Evolutionary conservation across 2,888 invertebrate species (phyloP), one percentile per base, ranked within the genome.

Genomic region (Zhuqinia jingwanae): DNA sequence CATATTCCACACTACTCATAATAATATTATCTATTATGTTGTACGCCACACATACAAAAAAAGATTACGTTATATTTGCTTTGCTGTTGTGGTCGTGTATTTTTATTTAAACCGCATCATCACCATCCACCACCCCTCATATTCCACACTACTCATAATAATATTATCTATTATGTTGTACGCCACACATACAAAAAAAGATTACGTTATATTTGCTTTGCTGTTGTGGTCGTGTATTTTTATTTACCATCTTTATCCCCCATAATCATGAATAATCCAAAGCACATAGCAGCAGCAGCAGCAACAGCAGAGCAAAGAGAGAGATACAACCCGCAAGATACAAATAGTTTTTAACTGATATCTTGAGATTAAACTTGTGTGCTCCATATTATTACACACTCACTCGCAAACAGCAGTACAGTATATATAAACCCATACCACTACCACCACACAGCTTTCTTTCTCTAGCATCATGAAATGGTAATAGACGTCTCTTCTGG

Each of bases 341-440:
- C 78, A 78, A 79, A 79, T 85, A 79, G 78, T 85, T 79, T 85
- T 85, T 85, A 85, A 85, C 85, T 85, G 85, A 85, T 85, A 78
- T 79, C 79, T 70, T 42, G 78, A 85, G 85, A 85, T 78, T 85
- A 85, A 79, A 79, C 78, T 78, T 79, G n/a, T n/a, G n/a, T n/a
- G 58, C 68, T 70, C 70, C 70, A 70, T 60, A 79, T 65, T 68
- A 20, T 11, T 8, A 15, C 22, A 15, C 30, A 30, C 3, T 27
- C 36, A 27, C 56, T 15, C 15, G 5, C 3, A 8, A 36, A 36
- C n/a, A 3, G 22, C 20, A 47, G 65, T 20, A 8, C 36, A 6
- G 36, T 36, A n/a, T n/a, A n/a, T 36, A 36, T 36, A 8, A 36
- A 36, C 36, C 36, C n/a, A n/a, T n/a, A n/a, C n/a, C n/a, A n/a